These are phyloP conservation scores for Stenotaenia linearis DNA, from an alignment of 2,888 invertebrate genomes.

Conservation along the genomic window DNA sequence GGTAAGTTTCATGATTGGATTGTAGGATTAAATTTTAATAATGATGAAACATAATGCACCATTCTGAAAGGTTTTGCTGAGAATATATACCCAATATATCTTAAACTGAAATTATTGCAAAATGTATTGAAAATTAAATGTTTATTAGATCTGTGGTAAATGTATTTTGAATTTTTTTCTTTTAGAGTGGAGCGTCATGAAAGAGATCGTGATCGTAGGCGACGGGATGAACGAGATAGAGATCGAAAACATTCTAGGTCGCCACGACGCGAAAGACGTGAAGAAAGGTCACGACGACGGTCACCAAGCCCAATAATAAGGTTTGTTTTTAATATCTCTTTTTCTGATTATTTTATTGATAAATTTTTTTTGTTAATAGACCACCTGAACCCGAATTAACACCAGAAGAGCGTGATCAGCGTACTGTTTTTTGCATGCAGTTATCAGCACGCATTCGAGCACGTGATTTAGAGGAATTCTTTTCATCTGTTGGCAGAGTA, in stretches of 20 bases:
- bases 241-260: conserved; percentile 32
- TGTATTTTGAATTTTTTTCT: neutral
- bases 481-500: conserved; percentile 96
- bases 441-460: conserved; percentile 87
- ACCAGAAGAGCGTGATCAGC: conserved; percentile 95
- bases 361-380: neutral
- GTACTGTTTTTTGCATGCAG: conserved; percentile 99
- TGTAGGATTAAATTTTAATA: neutral
- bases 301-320: neutral
- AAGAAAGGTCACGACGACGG: conserved; percentile 21
- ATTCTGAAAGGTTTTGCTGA: conserved; percentile 10
- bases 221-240: conserved; percentile 34
- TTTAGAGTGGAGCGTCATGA: conserved; percentile 7
- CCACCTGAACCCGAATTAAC: conserved; percentile 55
- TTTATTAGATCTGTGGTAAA: neutral
- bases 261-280: conserved; percentile 24
- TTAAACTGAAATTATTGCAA: neutral
- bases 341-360: neutral
- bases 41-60: conserved; percentile 31
- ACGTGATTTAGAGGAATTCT: conserved; percentile 95
- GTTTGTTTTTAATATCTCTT: neutral
- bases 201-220: conserved; percentile 31
- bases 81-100: neutral
- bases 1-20: conserved; percentile 35
- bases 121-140: neutral